Evolutionary conservation across 2,113 vertebrate genomes (phyloP), one percentile per base, ranked within the genome.

Genomic region (Calidris pugnax): DNA sequence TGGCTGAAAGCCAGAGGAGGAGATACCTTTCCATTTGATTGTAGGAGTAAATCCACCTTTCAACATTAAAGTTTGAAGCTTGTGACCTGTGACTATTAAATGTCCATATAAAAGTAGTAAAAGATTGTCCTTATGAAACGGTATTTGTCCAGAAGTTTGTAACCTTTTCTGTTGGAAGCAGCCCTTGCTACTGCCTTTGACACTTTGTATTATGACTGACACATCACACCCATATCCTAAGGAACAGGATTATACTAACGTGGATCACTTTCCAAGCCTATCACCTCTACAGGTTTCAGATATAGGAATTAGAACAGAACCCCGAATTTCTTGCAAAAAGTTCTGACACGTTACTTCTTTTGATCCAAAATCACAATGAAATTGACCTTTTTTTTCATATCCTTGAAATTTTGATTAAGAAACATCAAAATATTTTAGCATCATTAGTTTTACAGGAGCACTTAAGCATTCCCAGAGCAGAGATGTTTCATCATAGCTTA

Each of bases 41-140:
- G n/a, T n/a, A 83, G 67, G 72, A 86, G 7, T 66, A 86, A 88
- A 90, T 33, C 63, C 50, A 74, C 88, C 87, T 86, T 84, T 92
- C 63, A 88, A 11, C 50, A 67, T 39, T 73, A 62, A 92, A 83
- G 55, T 90, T 86, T 95, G 50, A 26, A 71, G 2, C 59, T 89
- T 88, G 76, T 92, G 83, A 73, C n/a, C 82, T 73, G 17, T 77
- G 68, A 69, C 67, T 74, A 55, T 69, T 93, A 86, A 93, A 92
- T 73, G 79, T 32, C 59, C 41, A n/a, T 5, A 73, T 53, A 73
- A 83, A 92, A 74, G 37, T 32, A 67, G 39, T 60, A 83, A 53
- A 88, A 71, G 19, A 45, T 63, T 66, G 50, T 69, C 56, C 14
- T 80, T 59, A 47, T 56, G 43, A 80, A 92, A 59, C 21, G 47